Evolutionary conservation across 1,140 invertebrate species (phyloP), one percentile per base, ranked within the genome.

Genomic region (Megathymus violae): DNA sequence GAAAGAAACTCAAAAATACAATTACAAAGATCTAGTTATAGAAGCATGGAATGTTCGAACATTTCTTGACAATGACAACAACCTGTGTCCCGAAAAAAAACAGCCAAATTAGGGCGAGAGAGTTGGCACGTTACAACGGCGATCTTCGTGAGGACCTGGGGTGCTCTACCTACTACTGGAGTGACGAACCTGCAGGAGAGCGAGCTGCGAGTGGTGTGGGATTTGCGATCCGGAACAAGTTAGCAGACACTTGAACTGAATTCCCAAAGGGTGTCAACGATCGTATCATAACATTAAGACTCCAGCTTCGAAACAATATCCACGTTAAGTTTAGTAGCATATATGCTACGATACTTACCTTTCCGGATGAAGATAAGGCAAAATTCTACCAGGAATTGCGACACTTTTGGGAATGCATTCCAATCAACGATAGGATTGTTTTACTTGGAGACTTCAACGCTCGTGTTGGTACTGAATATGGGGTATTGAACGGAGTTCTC

Each of bases 141-240:
- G 52, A 64, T 13, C 36, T 72, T 2, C 56, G 59, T 43, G 69
- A 71, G 13, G 4, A 48, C 7, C 47, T 50, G 2, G 64, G 63
- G 11, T 61, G 62, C 10, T 69, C 62, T 25, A 72, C 69, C n/a
- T 71, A 61, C 19, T 69, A 63, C 36, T 69, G 69, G 64, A 69
- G 1, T 0, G 67, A 67, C 11, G n/a, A 36, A 3, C 62, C 64
- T 3, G 13, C 22, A 1, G 9, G 0, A 3, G 63, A 71, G 9
- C 54, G 43, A 31, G 50, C 66, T 0, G 46, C 9, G n/a, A 67
- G 54, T 48, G 69, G 66, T 19, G 69, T 71, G 4, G 61, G 58
- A 1, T 71, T 75, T 62, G 72, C 69, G 1, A 52, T 75, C 0
- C 17, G 34, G 2, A 71, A 66, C 19, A 4, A 7, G 0, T 3